Evolutionary conservation across 2,888 invertebrate species (phyloP), one percentile per base, ranked within the genome.

Genomic region (Standfussiana lucernea): DNA sequence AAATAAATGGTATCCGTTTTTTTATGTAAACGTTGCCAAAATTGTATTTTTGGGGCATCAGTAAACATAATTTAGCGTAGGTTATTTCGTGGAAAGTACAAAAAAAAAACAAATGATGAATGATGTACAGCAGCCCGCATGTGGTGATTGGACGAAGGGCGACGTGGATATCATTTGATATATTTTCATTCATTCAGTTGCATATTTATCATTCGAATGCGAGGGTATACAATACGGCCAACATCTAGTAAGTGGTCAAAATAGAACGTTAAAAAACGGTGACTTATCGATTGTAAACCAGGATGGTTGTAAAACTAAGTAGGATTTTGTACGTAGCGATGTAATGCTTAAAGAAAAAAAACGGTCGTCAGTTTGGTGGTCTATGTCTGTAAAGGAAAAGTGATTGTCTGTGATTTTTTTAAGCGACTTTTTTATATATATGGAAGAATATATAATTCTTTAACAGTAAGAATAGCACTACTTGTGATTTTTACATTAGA

Each of bases 331-430:
- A 96, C 95, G 96, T 96, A 96, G 96, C 91, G 90, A 94, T 93
- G 92, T 95, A 96, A 96, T 94, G 96, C 95, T 96, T 96, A 95
- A 94, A 94, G 93, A 93, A 94, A 93, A 94, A 92, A 93, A 93
- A 92, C 91, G 95, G 94, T 95, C 92, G 94, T 93, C 94, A 95
- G 93, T 95, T 94, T 92, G 96, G 94, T 96, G 96, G 96, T 96
- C 95, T 94, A 94, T 96, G 97, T 97, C 95, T 96, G 96, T 97
- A 96, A 96, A 95, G 94, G 94, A 93, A 94, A 95, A 95, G 96
- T 96, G 96, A 96, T 97, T 96, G 97, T 97, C 97, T 97, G 97
- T 97, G 97, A 97, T 97, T 97, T 96, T 96, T 97, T 97, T 97
- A 97, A 96, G 97, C 97, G 96, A 97, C 97, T 96, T 97, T 97